Percentiles rank a stretch among this genome's conserved stretches.
phyloP scores from a whole-genome alignment of 2,888 invertebrate genomes.

The Gari tellinella region DNA sequence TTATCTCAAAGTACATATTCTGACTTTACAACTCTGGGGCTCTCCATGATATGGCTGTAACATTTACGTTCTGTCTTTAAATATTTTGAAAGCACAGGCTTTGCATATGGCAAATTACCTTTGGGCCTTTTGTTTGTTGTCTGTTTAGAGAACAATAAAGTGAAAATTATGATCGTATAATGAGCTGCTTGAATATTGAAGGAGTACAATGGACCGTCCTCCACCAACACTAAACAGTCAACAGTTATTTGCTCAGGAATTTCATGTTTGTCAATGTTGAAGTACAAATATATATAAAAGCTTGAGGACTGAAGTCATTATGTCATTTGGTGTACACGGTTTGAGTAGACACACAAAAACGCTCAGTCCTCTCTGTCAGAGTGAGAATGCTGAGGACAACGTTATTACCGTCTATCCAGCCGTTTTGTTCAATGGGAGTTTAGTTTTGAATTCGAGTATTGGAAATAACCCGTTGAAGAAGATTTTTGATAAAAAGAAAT shows the following conservation, averaged over 20 bases:
- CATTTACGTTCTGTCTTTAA: conserved; percentile 33
- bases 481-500: too few relatives aligned
- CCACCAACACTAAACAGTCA: conserved; percentile 13
- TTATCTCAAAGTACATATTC: too few relatives aligned
- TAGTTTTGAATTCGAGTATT: too few relatives aligned
- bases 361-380: conserved; percentile 24
- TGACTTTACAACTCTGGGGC: too few relatives aligned
- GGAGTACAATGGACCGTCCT: conserved; percentile 7
- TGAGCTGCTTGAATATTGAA: neutral
- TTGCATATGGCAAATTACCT: conserved; percentile 3
- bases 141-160: conserved; percentile 31
- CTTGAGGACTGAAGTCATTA: conserved; percentile 8
- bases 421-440: too few relatives aligned
- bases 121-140: conserved; percentile 29
- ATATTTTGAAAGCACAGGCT: conserved; percentile 13
- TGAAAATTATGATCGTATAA: conserved; percentile 27
- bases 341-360: conserved; percentile 51
- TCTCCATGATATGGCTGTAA: conserved; percentile 1
- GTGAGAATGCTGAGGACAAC: neutral
- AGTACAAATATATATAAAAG: conserved; percentile 41
- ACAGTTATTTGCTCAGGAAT: conserved; percentile 59
- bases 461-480: too few relatives aligned
- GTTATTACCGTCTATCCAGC: too few relatives aligned
- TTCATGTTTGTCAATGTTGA: conserved; percentile 48
- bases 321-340: conserved; percentile 41